Evolutionary conservation across 1,140 invertebrate species (phyloP), one percentile per base, ranked within the genome.

Genomic region (Solen grandis): DNA sequence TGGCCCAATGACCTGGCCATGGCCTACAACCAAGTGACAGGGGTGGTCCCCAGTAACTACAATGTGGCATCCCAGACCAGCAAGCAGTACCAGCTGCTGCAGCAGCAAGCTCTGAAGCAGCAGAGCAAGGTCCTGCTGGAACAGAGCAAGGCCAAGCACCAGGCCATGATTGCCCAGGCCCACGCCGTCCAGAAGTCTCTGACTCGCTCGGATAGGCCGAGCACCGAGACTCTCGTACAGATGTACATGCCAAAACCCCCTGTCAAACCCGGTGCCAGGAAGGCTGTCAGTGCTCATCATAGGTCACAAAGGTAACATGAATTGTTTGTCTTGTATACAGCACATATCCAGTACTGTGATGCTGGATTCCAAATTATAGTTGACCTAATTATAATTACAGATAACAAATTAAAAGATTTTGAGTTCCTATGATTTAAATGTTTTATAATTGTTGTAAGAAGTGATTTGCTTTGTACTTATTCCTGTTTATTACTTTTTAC

Each of bases 131-230:
- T 83, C 3, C 68, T 90, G 72, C 63, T 91, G 35, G 88, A 91
- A 77, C 84, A 86, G 52, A 90, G 90, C 75, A 90, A 91, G 69
- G 90, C 89, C 31, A 92, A 91, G 77, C 90, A 92, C 76, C 88
- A 91, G 36, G 90, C 90, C 8, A 89, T 91, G 88, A 87, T 92
- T 8, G 90, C 90, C 10, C 90, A 91, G 57, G 91, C 89, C 16
- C 90, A 91, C 69, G 89, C 89, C 16, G 88, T 87, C 5, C 86
- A 89, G 75, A 85, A 86, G 35, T 84, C 84, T 19, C 35, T 85
- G 35, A 69, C 57, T 14, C 76, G 50, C 36, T 63, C 19, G 25
- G 65, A 36, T 36, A 52, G 35, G 31, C 55, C 73, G 59, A 68
- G 66, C 33, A 60, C 77, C 22, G 70, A 79, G 41, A 69, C 8